Conservation (phyloP, 2,113 vertebrate genomes). For the human (Homo sapiens) region DNA sequence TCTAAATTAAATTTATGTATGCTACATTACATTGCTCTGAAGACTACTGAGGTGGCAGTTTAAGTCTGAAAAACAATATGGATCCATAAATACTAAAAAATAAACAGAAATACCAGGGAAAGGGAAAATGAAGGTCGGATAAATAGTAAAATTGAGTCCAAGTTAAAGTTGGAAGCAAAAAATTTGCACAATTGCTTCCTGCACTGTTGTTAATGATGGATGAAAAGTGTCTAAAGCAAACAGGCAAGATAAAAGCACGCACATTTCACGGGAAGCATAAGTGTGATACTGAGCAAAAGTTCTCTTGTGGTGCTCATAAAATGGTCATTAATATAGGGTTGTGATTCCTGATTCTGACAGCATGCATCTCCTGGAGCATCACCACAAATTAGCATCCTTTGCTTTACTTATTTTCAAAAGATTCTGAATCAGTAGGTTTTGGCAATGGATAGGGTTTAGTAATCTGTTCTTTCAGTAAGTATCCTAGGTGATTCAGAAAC, state of each 20-base stretch:
- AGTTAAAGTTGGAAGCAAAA: conserved; percentile 7
- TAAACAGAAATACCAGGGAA: background rate
- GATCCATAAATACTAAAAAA: background rate
- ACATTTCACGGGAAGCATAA: background rate
- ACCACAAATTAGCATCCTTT: background rate
- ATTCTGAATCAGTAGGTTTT: background rate
- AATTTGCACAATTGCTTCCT: background rate
- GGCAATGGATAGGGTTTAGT: background rate
- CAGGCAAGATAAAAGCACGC: background rate
- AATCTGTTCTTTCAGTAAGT: background rate
- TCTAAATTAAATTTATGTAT: background rate
- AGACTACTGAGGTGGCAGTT: background rate
- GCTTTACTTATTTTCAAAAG: background rate
- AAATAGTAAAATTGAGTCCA: conserved; percentile 20
- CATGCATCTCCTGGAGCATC: background rate
- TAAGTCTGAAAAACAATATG: conserved; percentile 50
- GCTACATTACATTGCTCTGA: conserved; percentile 16
- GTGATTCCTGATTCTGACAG: background rate
- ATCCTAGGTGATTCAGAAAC: background rate
- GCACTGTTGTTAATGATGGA: background rate
- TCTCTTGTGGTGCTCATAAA: background rate
- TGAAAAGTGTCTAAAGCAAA: conserved; percentile 36
- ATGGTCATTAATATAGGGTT: background rate
- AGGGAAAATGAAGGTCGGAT: conserved; percentile 15
- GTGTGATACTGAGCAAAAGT: background rate